Percentiles rank a stretch among this genome's conserved stretches.
These are phyloP conservation scores for Serilophus lunatus DNA, from an alignment of 2,113 vertebrate species.

Conservation along the genomic window DNA sequence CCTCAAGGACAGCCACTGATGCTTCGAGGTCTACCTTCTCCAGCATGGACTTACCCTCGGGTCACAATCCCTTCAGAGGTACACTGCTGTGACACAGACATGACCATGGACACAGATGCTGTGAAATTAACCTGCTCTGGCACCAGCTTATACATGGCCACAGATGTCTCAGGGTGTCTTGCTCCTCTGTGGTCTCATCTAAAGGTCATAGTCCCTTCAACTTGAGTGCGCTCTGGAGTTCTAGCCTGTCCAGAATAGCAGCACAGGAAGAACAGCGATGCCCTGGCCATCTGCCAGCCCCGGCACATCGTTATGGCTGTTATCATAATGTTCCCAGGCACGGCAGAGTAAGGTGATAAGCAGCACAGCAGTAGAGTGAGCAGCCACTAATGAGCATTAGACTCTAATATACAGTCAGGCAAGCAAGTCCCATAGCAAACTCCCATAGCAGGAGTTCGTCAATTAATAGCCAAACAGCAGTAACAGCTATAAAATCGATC, in stretches of 20 bases:
- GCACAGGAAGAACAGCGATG: background rate
- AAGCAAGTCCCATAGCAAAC: background rate
- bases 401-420: background rate
- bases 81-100: background rate
- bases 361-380: background rate
- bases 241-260: background rate
- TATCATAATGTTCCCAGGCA: background rate
- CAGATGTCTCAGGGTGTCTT: background rate
- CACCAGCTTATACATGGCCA: background rate
- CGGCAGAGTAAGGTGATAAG: background rate
- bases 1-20: background rate
- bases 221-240: rapidly evolving
- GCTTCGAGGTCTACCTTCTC: background rate
- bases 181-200: background rate
- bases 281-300: background rate
- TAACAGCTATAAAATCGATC: background rate
- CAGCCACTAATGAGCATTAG: background rate
- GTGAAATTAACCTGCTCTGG: background rate
- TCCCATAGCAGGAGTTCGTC: background rate
- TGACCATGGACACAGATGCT: background rate
- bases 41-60: background rate
- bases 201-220: background rate
- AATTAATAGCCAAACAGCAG: background rate
- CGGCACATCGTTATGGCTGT: background rate
- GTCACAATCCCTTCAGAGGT: background rate